Conservation (phyloP, 2,888 invertebrate genomes). For the Drosophila neutralis region DNA sequence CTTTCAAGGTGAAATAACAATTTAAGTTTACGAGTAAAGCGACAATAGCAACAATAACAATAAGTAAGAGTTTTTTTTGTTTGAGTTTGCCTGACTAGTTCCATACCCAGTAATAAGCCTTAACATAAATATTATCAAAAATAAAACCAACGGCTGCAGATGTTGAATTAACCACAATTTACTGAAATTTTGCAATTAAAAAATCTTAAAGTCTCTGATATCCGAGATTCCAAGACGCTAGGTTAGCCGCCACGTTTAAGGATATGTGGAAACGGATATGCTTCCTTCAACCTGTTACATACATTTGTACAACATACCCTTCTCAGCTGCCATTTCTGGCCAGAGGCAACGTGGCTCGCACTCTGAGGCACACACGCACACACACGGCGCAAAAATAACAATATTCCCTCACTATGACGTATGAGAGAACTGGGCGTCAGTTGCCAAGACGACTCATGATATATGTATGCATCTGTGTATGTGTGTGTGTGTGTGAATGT, state of each 20-base stretch:
- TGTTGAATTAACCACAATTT: not conserved
- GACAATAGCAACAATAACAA: slow-evolving; percentile 36
- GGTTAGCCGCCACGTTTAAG: not conserved
- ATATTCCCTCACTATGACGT: slow-evolving; percentile 59
- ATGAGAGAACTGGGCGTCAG: slow-evolving; percentile 65
- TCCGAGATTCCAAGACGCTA: not conserved
- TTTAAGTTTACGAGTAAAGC: slow-evolving; percentile 73
- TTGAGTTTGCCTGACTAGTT: not conserved
- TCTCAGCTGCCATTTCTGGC: not conserved
- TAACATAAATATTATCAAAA: not conserved
- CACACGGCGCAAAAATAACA: slow-evolving; percentile 9
- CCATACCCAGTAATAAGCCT: not conserved
- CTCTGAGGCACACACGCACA: slow-evolving; percentile 2
- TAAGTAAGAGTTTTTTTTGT: not conserved
- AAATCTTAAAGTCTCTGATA: not conserved
- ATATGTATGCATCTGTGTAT: slow-evolving; percentile 5
- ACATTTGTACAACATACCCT: not conserved
- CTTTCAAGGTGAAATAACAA: slow-evolving; percentile 81
- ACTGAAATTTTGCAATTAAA: not conserved
- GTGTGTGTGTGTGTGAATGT: slow-evolving; percentile 2
- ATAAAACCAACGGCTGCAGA: too few relatives aligned
- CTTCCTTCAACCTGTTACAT: not conserved
- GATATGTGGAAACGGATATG: not conserved
- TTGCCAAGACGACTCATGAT: slow-evolving; percentile 56
- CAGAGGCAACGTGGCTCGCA: slow-evolving; percentile 7